Base-by-base conservation (phyloP, 2,888 invertebrate genomes). In the Stictocephala bisonia region DNA sequence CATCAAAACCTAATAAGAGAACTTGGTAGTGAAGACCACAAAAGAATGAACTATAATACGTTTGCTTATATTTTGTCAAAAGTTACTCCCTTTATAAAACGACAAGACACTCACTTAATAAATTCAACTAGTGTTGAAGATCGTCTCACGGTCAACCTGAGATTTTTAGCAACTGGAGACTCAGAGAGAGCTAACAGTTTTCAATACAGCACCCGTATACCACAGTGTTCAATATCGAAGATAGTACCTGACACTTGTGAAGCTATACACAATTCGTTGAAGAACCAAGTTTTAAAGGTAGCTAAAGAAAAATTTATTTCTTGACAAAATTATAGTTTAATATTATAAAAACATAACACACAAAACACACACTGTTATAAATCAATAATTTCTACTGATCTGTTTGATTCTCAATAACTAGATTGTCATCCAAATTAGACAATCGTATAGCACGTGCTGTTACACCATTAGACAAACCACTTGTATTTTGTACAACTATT, bases 101-200 rank as follows among this genome's bases (percentile, higher is more conserved):
- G 18, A 44, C n/a, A 13, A 35, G 35, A 35, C 35, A 29, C 58
- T 58, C 58, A 58, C 15, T 29, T 58, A 31, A 58, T n/a, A 58
- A 58, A 31, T 58, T 58, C 58, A 15, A 58, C 31, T 29, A 58
- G 58, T 58, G 58, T 58, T n/a, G n/a, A 58, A 58, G 58, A 58
- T 58, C 31, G 29, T 31, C 29, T 58, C 58, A 26, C 31, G 58
- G 58, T 58, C 26, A 56, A 11, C 15, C 56, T 56, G 56, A 20
- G 24, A 56, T 56, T 56, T 56, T 56, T 22, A 56, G 56, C 56
- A 3, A 56, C 20, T 15, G 56, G 56, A 56, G 56, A 20, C 26
- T 27, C 27, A 56, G 26, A n/a, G n/a, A n/a, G n/a, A n/a, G n/a
- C n/a, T n/a, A 56, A 20, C 22, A 56, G 56, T 56, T 15, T 56